A percentile compares a stretch with the other conserved stretches of the same genome.
These are phyloP conservation scores for Drosophila phalerata DNA, from an alignment of 2,888 invertebrate genomes.

Conservation along the genomic window DNA sequence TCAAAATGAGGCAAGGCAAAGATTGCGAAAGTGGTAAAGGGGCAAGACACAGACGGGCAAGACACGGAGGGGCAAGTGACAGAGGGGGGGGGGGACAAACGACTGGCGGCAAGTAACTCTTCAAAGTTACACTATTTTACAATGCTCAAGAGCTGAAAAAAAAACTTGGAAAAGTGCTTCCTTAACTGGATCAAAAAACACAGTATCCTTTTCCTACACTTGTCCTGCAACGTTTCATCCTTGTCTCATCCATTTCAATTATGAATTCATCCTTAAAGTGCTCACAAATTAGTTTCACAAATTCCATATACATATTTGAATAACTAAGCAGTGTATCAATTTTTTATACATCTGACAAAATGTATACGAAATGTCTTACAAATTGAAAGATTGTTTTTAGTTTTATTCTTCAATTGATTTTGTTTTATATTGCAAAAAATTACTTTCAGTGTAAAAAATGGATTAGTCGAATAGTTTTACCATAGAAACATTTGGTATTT, in stretches of 20 bases:
- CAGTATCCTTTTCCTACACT: constrained; percentile 12
- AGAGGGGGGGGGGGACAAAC: too few species aligned
- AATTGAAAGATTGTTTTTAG: neutral
- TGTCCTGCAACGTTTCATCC: neutral
- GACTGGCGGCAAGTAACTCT: neutral
- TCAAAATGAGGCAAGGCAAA: constrained; percentile 20
- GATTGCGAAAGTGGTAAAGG: neutral
- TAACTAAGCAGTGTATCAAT: constrained; percentile 16
- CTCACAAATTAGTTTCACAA: constrained; percentile 11
- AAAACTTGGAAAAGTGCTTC: constrained; percentile 19
- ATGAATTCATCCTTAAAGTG: constrained; percentile 31
- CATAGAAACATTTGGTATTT: too few species aligned
- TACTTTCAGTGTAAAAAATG: neutral
- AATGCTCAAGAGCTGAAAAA: constrained; percentile 4
- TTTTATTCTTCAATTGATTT: neutral
- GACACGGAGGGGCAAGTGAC: neutral
- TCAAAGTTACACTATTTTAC: constrained; percentile 21
- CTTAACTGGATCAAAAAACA: neutral
- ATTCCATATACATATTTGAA: constrained; percentile 10
- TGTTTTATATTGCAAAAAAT: neutral
- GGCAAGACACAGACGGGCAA: neutral
- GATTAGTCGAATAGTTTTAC: too few species aligned
- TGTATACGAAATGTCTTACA: neutral
- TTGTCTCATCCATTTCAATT: constrained; percentile 30
- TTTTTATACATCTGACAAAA: neutral